phyloP scores from a whole-genome alignment of 1,140 invertebrate species.

The Tetranychus cinnabarinus region DNA sequence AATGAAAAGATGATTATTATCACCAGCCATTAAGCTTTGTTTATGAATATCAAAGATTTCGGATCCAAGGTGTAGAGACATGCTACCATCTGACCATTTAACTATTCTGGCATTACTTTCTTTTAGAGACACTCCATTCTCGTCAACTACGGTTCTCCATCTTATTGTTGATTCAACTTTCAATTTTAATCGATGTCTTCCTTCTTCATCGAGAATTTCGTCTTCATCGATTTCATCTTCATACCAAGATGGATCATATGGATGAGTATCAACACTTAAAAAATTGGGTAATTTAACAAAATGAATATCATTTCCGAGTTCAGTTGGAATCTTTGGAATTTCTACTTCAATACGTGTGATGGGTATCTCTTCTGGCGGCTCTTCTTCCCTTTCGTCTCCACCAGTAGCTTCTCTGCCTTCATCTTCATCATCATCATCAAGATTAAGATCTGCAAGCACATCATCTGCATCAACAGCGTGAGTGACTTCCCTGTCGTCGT shows the following conservation, averaged over 20 bases:
- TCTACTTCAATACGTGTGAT: slow-evolving; percentile 89
- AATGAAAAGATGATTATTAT: slow-evolving; percentile 84
- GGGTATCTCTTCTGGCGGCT: slow-evolving; percentile 28
- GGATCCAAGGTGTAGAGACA: slow-evolving; percentile 84
- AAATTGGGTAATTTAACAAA: slow-evolving; percentile 88
- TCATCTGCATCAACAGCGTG: not conserved
- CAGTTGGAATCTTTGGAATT: slow-evolving; percentile 77
- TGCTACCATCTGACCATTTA: slow-evolving; percentile 85
- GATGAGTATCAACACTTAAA: slow-evolving; percentile 39
- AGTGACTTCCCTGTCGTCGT: not conserved
- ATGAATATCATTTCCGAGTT: slow-evolving; percentile 70
- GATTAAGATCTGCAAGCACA: not conserved
- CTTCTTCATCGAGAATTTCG: slow-evolving; percentile 91
- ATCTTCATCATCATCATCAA: not conserved
- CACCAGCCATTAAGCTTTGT: slow-evolving; percentile 61
- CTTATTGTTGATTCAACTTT: slow-evolving; percentile 72
- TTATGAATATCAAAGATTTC: slow-evolving; percentile 96
- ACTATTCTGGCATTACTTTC: slow-evolving; percentile 91
- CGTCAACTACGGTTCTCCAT: slow-evolving; percentile 64
- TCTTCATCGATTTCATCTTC: slow-evolving; percentile 99
- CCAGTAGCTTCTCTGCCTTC: not conserved
- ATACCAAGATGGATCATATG: slow-evolving; percentile 81
- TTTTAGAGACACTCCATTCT: slow-evolving; percentile 48
- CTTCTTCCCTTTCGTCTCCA: slow-evolving; percentile 6
- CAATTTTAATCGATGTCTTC: slow-evolving; percentile 40